A percentile compares a stretch with the other conserved stretches of the same genome.
These are phyloP conservation scores for Phataginus tricuspis DNA, from an alignment of 2,797 vertebrate species.

Conservation along the genomic window DNA sequence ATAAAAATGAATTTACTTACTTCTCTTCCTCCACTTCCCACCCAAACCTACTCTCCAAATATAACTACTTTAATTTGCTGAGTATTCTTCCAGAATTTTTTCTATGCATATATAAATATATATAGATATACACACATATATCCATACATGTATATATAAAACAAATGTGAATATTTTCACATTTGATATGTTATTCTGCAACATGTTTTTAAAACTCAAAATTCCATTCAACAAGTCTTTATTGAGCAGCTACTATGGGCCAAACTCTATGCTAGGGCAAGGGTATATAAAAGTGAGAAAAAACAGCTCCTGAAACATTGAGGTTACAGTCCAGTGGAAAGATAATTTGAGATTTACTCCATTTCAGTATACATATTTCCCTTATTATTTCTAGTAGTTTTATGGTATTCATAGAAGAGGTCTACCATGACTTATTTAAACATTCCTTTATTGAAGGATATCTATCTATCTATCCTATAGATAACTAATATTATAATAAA, in stretches of 20 bases:
- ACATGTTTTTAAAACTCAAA: background rate
- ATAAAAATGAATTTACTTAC: background rate
- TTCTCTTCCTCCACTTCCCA: background rate
- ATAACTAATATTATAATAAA: background rate
- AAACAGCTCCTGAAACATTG: background rate
- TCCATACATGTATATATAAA: background rate
- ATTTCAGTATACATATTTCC: background rate
- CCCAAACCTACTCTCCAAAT: background rate
- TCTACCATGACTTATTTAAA: background rate
- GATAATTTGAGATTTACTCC: background rate
- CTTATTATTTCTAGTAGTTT: conserved; percentile 11
- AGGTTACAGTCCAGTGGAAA: background rate
- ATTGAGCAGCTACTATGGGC: background rate
- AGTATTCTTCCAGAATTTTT: conserved; percentile 22
- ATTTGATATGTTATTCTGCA: background rate
- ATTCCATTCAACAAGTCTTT: background rate
- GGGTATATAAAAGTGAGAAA: background rate
- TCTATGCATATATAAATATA: background rate
- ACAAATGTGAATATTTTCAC: background rate
- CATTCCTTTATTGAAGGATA: background rate
- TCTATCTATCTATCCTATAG: background rate
- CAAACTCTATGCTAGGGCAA: background rate
- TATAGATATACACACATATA: background rate
- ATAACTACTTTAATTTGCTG: background rate
- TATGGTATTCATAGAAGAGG: background rate